Conservation (phyloP, 2,113 vertebrate genomes). For the Anguilla rostrata region DNA sequence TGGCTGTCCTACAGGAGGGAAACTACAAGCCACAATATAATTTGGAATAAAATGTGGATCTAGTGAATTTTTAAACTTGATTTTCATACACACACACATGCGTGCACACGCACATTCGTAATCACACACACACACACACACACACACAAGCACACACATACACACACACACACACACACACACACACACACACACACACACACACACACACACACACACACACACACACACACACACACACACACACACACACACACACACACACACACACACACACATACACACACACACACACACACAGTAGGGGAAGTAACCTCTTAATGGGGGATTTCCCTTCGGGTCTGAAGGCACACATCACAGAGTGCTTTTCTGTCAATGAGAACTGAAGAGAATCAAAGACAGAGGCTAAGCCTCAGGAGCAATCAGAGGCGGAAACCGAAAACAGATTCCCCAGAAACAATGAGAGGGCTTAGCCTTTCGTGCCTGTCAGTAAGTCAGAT, state of each 20-base stretch:
- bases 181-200: background rate
- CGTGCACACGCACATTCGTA: background rate
- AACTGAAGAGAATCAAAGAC: slow-evolving; percentile 20
- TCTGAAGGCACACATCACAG: slow-evolving; percentile 8
- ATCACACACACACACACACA: background rate
- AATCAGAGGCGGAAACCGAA: slow-evolving; percentile 16
- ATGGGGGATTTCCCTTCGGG: slow-evolving; percentile 7
- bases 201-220: background rate
- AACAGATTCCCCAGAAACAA: background rate
- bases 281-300: background rate
- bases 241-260: background rate
- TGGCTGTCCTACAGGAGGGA: background rate
- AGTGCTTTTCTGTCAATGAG: background rate
- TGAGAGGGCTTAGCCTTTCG: background rate
- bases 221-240: background rate
- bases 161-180: background rate
- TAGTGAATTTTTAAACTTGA: background rate
- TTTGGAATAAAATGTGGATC: background rate
- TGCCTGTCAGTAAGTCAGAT: background rate
- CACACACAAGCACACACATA: background rate
- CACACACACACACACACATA: background rate
- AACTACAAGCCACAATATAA: background rate
- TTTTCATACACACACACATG: background rate
- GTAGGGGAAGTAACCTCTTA: background rate
- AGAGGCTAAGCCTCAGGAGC: slow-evolving; percentile 13